Evolutionary conservation across 2,797 vertebrate genomes (phyloP), one percentile per base, ranked within the genome.

Genomic region (Chelon auratus): DNA sequence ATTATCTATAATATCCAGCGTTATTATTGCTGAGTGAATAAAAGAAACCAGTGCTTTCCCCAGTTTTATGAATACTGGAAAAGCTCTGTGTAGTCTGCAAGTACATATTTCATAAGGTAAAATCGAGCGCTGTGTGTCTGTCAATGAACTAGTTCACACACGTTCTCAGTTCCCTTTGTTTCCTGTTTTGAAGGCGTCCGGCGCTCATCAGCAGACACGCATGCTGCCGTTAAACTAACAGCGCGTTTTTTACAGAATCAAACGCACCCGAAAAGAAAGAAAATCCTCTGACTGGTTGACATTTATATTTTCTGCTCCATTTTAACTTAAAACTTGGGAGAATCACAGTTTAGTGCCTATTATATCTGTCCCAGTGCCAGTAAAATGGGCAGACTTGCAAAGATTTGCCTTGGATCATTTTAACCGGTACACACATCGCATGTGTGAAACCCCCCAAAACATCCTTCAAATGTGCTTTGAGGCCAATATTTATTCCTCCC

Each of bases 91-190:
- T 33, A 7, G 24, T 47, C 68, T 67, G 22, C 0, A 42, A 62
- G 39, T 55, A 5, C 51, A 74, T 56, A 60, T 75, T 72, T 75
- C n/a, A 69, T 55, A n/a, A 75, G 48, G 15, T 74, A 52, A 61
- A 83, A 87, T 66, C 42, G 11, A 33, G 77, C 72, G 67, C 36
- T 20, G 37, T 1, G 37, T 20, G 10, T 10, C n/a, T 22, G 63
- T 80, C 77, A 79, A 47, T 26, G 48, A 1, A 55, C 18, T 4
- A 9, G 22, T 2, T 61, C 62, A 58, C 50, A 59, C 24, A 51
- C 47, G 30, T 36, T 74, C 39, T 63, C 30, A 1, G 4, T 40
- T 77, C 50, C n/a, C 52, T 84, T 67, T 72, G 52, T 55, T 67
- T 70, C 57, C 37, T 5, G 14, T 74, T 79, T 73, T 72, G 36